Evolutionary conservation across 1,140 invertebrate genomes (phyloP).

Genomic region (Drosophila nikananu): DNA sequence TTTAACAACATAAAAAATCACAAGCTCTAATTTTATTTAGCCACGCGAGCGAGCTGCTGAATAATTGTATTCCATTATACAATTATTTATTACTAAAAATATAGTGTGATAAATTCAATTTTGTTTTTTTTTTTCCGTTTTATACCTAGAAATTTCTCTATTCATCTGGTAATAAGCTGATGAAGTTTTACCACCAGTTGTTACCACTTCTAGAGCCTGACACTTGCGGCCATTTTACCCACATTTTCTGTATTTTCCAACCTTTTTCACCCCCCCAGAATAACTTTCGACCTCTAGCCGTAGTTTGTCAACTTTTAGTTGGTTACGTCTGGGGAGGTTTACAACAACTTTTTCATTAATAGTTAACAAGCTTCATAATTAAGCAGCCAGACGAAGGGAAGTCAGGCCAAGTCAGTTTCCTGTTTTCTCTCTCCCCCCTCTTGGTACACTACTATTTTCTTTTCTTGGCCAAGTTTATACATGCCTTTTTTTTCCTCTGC

Average conservation of each 20-base stretch:
- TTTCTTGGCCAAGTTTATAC: slow-evolving; percentile 24
- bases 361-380: slow-evolving; percentile 83
- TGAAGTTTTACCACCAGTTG: neutral
- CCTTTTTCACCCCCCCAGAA: neutral
- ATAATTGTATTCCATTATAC: neutral
- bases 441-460: neutral
- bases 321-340: slow-evolving; percentile 59
- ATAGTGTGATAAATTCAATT: neutral
- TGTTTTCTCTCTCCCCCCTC: neutral
- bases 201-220: slow-evolving; percentile 6
- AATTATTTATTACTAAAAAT: neutral
- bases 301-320: slow-evolving; percentile 59
- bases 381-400: slow-evolving; percentile 63
- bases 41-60: neutral
- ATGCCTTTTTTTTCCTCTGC: slow-evolving; percentile 1
- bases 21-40: neutral
- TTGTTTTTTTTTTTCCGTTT: slow-evolving; percentile 3
- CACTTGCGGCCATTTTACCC: neutral
- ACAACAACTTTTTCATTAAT: slow-evolving; percentile 84
- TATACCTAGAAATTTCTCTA: neutral
- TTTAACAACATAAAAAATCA: no score
- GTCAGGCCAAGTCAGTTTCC: slow-evolving; percentile 20
- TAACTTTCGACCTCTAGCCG: slow-evolving; percentile 33
- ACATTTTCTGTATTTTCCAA: slow-evolving; percentile 1
- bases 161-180: neutral